Base-by-base conservation (phyloP, 2,888 invertebrate species). In the Palloptera scutellata region DNA sequence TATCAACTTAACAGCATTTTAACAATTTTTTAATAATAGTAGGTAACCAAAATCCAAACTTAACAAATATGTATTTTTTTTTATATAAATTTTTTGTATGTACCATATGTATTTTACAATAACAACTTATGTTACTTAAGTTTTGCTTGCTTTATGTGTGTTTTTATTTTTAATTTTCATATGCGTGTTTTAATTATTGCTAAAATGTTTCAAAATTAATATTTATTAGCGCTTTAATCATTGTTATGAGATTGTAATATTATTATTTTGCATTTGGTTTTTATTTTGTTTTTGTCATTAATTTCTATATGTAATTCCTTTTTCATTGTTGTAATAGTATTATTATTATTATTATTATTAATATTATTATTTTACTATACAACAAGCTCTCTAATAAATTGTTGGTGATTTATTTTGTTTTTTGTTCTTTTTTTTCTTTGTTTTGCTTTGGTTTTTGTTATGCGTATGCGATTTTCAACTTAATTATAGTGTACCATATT, bases 361-460 rank as follows among this genome's bases (percentile, higher is more conserved):
- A 60, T 60, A 20, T 42, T 70, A 70, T 71, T 73, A 76, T 75
- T 75, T 80, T 80, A 78, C 79, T 79, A 80, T 80, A 81, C 80
- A 81, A 81, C 80, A 81, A 81, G 81, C 81, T 81, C 80, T 79
- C 79, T 77, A 74, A 71, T 69, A 73, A 72, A 71, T 72, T 71
- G 70, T 68, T 70, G 63, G 15, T 19, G 60, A 45, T 48, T 61
- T 54, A 43, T 63, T 59, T 62, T 40, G 58, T 45, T 53, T 60
- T 61, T 42, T 40, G 52, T 10, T 40, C n/a, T 52, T 41, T 58
- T 15, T 45, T 64, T 59, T 63, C 15, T 61, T 59, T 62, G 55
- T 71, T 19, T 19, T 64, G 62, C n/a, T 66, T 63, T 53, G 15
- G 53, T 57, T 62, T 59, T 66, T 67, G 59, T 61, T 66, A 66